Conservation (phyloP, 2,113 vertebrate genomes). For the Meles meles region DNA sequence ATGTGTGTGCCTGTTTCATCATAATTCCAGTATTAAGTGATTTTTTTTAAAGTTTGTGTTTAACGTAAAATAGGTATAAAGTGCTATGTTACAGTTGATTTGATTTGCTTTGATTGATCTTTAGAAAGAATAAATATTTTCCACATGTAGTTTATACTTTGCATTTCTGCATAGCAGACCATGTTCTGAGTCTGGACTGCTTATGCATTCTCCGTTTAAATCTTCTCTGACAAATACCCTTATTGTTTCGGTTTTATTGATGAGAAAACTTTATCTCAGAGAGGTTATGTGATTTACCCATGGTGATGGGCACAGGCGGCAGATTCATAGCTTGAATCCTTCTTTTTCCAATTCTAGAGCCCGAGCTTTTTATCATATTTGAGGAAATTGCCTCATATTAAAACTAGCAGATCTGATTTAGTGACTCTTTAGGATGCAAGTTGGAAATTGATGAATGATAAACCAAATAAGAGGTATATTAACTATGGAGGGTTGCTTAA, state of each 20-base stretch:
- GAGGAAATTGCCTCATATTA: background rate
- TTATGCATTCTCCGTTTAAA: background rate
- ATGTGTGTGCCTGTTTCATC: background rate
- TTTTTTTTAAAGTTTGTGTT: background rate
- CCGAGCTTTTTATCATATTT: background rate
- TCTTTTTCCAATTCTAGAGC: background rate
- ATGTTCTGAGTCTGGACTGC: background rate
- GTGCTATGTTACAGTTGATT: background rate
- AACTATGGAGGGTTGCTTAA: background rate
- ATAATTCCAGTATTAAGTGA: background rate
- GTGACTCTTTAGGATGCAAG: background rate
- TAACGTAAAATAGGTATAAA: background rate
- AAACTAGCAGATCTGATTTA: background rate
- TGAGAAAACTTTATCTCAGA: background rate
- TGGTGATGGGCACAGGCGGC: background rate
- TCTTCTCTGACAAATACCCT: background rate
- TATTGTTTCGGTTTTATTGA: background rate
- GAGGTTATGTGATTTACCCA: background rate
- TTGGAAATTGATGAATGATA: background rate
- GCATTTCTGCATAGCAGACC: background rate
- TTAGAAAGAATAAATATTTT: background rate
- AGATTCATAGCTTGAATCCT: background rate
- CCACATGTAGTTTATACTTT: background rate
- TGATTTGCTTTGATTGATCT: background rate
- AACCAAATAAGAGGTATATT: background rate